Conservation (phyloP, 2,113 vertebrate species). For the Hemiprocne comata region DNA sequence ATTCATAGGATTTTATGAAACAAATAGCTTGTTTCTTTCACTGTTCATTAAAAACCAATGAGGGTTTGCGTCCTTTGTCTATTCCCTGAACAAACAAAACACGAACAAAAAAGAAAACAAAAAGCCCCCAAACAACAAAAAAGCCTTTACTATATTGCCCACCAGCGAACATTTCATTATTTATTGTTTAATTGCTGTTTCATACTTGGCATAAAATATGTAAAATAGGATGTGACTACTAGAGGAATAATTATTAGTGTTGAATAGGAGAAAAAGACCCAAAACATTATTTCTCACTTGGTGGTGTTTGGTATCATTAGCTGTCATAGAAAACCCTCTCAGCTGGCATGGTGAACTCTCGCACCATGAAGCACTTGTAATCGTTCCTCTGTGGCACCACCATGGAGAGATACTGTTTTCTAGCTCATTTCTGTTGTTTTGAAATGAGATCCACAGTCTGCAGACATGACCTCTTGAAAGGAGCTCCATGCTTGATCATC, state of each 20-base stretch:
- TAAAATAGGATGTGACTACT: not conserved
- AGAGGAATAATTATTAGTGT: not conserved
- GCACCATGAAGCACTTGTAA: not conserved
- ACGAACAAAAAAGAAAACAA: not conserved
- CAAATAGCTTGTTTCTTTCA: not conserved
- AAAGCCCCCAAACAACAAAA: no score
- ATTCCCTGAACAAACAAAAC: not conserved
- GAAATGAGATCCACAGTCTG: conserved; percentile 49
- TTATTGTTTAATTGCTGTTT: conserved; percentile 49
- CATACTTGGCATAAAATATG: not conserved
- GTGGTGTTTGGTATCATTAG: not conserved
- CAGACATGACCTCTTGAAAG: conserved; percentile 31
- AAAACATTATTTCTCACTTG: not conserved
- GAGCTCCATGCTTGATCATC: conserved; percentile 24
- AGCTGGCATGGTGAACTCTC: not conserved
- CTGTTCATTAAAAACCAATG: conserved; percentile 39
- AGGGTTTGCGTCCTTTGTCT: not conserved
- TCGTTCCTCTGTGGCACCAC: not conserved
- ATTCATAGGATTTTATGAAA: not conserved
- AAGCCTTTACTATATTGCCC: not conserved
- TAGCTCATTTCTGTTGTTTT: not conserved
- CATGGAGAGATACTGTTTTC: not conserved
- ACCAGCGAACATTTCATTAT: not conserved
- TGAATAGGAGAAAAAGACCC: not conserved
- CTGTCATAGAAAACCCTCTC: not conserved